These are phyloP conservation scores for Falco berigora DNA, from an alignment of 2,797 vertebrate genomes.

Conservation along the genomic window DNA sequence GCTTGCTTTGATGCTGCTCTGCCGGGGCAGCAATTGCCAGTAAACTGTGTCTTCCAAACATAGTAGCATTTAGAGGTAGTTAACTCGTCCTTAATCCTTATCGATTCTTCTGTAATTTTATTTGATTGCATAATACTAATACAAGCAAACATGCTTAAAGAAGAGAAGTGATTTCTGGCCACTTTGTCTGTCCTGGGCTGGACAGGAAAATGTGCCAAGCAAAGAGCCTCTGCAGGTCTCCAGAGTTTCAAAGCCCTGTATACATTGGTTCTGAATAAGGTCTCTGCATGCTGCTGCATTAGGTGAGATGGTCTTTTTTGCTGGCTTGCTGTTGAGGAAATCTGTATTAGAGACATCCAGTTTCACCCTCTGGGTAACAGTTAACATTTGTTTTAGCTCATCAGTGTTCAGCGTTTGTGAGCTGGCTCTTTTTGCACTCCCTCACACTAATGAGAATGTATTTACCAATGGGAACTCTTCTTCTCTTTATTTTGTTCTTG, in stretches of 20 bases:
- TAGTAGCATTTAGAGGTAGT: fast-evolving
- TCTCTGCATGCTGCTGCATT: constrained; percentile 76
- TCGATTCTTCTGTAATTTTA: not conserved
- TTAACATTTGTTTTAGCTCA: constrained; percentile 66
- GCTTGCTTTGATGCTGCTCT: not conserved
- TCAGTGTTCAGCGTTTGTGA: constrained; percentile 57
- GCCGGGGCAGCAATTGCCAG: not conserved
- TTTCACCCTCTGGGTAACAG: constrained; percentile 52
- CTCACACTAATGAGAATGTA: constrained; percentile 45
- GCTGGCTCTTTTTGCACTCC: constrained; percentile 61
- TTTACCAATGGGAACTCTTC: constrained; percentile 76
- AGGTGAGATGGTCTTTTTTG: constrained; percentile 23
- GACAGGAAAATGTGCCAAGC: not conserved
- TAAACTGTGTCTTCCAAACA: not conserved
- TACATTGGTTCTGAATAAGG: constrained; percentile 66
- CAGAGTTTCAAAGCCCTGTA: constrained; percentile 64
- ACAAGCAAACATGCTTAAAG: not conserved
- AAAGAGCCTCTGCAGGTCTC: constrained; percentile 60
- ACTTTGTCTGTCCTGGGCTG: not conserved
- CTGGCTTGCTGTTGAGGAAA: constrained; percentile 34
- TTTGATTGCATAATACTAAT: not conserved
- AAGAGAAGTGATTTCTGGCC: not conserved
- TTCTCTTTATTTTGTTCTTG: constrained; percentile 79
- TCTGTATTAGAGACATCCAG: constrained; percentile 18
- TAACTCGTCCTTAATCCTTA: not conserved